Evolutionary conservation across 2,113 vertebrate species (phyloP).

Genomic region (Capreolus pygargus): DNA sequence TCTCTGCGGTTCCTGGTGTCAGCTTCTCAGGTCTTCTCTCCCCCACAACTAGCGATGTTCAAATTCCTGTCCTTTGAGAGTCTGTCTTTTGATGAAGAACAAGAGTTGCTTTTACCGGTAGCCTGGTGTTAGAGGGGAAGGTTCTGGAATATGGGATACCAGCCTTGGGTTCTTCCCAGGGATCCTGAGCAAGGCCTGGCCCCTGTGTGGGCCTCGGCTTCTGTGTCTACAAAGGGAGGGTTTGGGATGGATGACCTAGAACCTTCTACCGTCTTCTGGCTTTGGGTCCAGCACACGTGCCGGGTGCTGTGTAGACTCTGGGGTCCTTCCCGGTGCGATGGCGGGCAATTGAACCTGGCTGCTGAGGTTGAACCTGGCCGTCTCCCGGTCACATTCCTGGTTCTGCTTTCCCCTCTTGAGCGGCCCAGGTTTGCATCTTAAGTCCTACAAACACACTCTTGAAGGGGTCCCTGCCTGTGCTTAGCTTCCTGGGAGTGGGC

Average conservation of each 20-base stretch:
- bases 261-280: not conserved
- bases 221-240: not conserved
- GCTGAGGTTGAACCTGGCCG: no score
- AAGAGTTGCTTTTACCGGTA: not conserved
- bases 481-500: not conserved
- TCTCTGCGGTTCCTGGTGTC: fast-evolving
- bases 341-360: not conserved
- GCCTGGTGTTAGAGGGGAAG: not conserved
- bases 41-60: not conserved
- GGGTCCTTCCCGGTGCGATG: fast-evolving
- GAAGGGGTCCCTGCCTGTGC: not conserved
- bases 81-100: not conserved
- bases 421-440: fast-evolving
- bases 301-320: fast-evolving
- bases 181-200: not conserved
- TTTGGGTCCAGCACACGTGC: not conserved
- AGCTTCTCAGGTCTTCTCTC: not conserved
- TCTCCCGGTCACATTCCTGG: fast-evolving
- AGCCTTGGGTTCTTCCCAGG: not conserved
- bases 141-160: not conserved
- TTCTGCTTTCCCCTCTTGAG: no score
- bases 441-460: not conserved
- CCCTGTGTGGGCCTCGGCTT: not conserved
- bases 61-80: not conserved
- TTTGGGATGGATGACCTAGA: not conserved